Evolutionary conservation across 2,113 vertebrate species (phyloP), one percentile per base, ranked within the genome.

Genomic region (Embiotoca jacksoni): DNA sequence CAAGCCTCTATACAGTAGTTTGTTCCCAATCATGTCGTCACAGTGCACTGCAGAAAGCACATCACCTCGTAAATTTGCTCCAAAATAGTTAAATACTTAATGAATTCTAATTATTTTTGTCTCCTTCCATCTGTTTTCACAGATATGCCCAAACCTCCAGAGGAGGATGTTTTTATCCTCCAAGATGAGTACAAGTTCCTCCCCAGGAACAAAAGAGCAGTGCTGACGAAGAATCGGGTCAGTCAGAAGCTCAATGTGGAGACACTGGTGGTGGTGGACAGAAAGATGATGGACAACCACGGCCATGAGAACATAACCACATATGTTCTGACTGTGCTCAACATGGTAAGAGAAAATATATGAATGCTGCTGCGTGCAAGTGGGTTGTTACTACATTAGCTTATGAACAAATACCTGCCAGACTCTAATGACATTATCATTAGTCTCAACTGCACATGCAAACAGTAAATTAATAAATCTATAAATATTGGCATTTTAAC

Each of bases 181-280:
- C 91, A 96, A 0, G 96, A 97, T 47, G 97, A 97, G 90, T 97
- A 96, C 82, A 89, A 83, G 56, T 47, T 91, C 10, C 47, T 81
- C 31, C 57, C 62, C n/a, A 91, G 96, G 71, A 91, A 30, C 56
- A 96, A 92, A 74, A 94, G 96, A 37, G 95, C 96, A 0, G 90
- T 91, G n/a, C 83, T 92, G 50, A 81, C 87, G 60, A 95, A 94
- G 74, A 77, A 85, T 46, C 90, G 88, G 1, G 68, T 66, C 52
- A 92, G 84, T 9, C 87, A 92, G 66, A 95, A 92, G 50, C 91
- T 97, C 74, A 97, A 96, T 4, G 96, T 97, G 69, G 97, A 98
- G 93, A 97, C 95, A 0, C 84, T 98, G 83, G 96, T 98, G 75
- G 97, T 98, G 70, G 96, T 97, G 2, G 97, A 98, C 90, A 94